Evolutionary conservation across 2,888 invertebrate genomes (phyloP).

Genomic region (Cistogaster globosa): DNA sequence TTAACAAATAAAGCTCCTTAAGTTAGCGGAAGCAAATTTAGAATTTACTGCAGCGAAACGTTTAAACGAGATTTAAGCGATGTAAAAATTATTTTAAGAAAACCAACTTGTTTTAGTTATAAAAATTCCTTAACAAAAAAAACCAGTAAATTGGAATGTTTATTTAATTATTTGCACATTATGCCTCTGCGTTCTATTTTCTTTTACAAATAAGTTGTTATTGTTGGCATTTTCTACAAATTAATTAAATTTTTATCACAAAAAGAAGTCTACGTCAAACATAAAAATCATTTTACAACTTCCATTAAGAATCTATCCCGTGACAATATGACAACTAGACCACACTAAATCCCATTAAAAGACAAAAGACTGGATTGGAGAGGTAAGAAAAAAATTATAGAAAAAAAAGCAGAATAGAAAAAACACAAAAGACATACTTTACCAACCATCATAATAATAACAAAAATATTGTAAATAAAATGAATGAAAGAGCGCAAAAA

Average conservation of each 20-base stretch:
- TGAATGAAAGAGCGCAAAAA: constrained; percentile 36
- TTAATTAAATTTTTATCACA: constrained; percentile 57
- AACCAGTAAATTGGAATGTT: neutral
- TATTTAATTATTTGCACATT: constrained; percentile 16
- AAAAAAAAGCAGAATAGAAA: no score
- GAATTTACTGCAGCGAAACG: neutral
- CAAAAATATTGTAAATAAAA: constrained; percentile 47
- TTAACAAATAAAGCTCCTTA: no score
- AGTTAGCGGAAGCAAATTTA: no score
- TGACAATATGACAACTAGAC: constrained; percentile 64
- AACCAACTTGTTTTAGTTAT: no score
- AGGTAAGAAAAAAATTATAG: constrained; percentile 8
- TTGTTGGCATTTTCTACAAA: constrained; percentile 49
- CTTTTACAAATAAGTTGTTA: constrained; percentile 17
- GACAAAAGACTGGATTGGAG: constrained; percentile 9
- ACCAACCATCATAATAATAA: constrained; percentile 41
- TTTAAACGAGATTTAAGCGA: no score
- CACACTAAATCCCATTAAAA: constrained; percentile 63
- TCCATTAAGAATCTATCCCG: constrained; percentile 55
- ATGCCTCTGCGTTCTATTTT: constrained; percentile 39
- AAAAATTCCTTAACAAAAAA: neutral
- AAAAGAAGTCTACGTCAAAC: constrained; percentile 5
- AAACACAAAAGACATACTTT: constrained; percentile 25
- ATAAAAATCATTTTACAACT: constrained; percentile 26
- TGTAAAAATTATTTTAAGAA: no score